Conservation (phyloP, 2,888 invertebrate species). For the Scaptomyza caliginosa region DNA sequence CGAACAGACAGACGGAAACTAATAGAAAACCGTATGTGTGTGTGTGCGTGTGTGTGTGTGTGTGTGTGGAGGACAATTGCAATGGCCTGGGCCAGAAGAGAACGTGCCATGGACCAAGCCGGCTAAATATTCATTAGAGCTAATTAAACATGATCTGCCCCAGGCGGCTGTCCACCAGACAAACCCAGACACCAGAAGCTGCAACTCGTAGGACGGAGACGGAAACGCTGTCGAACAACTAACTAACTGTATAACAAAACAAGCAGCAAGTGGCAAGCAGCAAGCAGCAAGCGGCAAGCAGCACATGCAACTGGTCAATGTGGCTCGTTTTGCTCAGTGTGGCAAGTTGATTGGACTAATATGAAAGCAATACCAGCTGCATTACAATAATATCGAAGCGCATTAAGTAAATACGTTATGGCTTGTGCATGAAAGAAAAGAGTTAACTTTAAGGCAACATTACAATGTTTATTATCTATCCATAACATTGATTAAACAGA, state of each 20-base stretch:
- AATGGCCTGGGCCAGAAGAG: constrained; percentile 29
- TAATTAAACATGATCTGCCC: constrained; percentile 75
- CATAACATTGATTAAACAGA: neutral
- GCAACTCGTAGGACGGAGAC: constrained; percentile 4
- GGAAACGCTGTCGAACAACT: constrained; percentile 9
- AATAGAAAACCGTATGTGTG: constrained; percentile 61
- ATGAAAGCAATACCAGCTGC: constrained; percentile 3
- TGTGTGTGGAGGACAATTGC: constrained; percentile 57
- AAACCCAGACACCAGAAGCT: neutral
- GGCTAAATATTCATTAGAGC: constrained; percentile 77
- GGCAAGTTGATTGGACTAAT: constrained; percentile 17
- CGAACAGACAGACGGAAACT: constrained; percentile 34
- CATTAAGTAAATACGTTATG: neutral
- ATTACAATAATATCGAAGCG: neutral
- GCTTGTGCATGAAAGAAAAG: too few species aligned
- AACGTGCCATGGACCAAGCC: constrained; percentile 45
- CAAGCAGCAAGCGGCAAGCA: constrained; percentile 11
- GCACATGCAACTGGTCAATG: constrained; percentile 52
- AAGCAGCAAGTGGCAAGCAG: constrained; percentile 29
- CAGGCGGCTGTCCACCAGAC: constrained; percentile 22
- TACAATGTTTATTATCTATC: neutral
- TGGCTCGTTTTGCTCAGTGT: neutral
- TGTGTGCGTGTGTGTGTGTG: constrained; percentile 16
- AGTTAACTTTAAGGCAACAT: neutral
- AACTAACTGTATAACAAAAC: constrained; percentile 38